phyloP scores from a whole-genome alignment of 2,113 vertebrate species.

The Myotis lucifugus region DNA sequence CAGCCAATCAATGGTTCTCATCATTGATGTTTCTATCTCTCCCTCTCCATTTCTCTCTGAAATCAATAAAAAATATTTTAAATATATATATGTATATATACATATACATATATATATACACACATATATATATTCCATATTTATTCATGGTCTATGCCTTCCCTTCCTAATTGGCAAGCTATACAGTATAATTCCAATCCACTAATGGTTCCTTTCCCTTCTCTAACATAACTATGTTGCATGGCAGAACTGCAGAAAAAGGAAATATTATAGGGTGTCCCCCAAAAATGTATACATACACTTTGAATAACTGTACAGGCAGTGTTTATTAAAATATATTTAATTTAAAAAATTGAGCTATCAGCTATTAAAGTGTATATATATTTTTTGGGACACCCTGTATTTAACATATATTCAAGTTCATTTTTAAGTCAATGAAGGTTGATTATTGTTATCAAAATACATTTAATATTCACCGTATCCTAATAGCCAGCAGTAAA shows the following conservation, averaged over 20 bases:
- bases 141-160: neutral
- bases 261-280: neutral
- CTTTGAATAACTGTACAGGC: no score
- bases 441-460: constrained; percentile 17
- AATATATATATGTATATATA: no score
- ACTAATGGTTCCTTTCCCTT: neutral
- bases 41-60: no score
- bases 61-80: no score
- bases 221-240: neutral
- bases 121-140: neutral
- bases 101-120: no score
- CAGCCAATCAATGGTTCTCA: no score
- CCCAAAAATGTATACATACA: no score
- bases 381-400: no score
- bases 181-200: neutral
- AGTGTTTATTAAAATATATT: no score
- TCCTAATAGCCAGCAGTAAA: constrained; percentile 11
- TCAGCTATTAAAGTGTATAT: no score
- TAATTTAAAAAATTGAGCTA: no score
- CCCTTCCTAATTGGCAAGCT: neutral
- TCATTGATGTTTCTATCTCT: no score
- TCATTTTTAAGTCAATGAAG: constrained; percentile 36
- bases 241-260: neutral
- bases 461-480: neutral
- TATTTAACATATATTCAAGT: neutral